Evolutionary conservation across 2,888 invertebrate genomes (phyloP), one percentile per base, ranked within the genome.

Genomic region (Microplitis deprimator): DNA sequence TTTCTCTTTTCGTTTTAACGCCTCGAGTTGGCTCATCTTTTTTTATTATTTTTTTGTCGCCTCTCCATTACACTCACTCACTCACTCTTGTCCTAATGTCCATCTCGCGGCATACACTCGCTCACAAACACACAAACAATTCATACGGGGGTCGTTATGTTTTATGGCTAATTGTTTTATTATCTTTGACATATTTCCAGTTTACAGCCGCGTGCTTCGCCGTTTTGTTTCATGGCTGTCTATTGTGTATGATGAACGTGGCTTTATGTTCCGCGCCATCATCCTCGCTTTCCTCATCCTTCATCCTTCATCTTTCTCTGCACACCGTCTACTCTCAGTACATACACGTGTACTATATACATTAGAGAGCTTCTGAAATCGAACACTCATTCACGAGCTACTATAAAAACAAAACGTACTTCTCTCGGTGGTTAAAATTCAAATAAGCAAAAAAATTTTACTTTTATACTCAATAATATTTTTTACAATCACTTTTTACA

Each of bases 151-250:
- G 89, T 88, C 89, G 89, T 89, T 89, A 89, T 85, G 88, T 89
- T 89, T 89, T 89, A 89, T 89, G 88, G 89, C 89, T 89, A 89
- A 89, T 89, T 89, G 89, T 89, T 89, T 89, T 89, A 89, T 89
- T 89, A 89, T 89, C 89, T 89, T 89, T 89, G 89, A 89, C 89
- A 89, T 89, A 89, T 89, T 89, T 89, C 86, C 87, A 87, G 87
- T 89, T 89, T 89, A 89, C 86, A 87, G 86, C 88, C 85, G 81
- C 84, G 78, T 77, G 83, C 84, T 84, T 81, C 83, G 86, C 84
- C 85, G 84, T 87, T 88, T 86, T 86, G 84, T 87, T 86, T 87
- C 87, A 84, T 86, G 85, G 84, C 85, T 88, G 87, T 88, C 88
- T 88, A 88, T 89, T 88, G 88, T 87, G 84, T 83, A 84, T 85